A percentile compares a stretch with the other conserved stretches of the same genome.
Evolutionary conservation across 2,888 invertebrate genomes (phyloP).

Genomic region (Geotrupes spiniger): DNA sequence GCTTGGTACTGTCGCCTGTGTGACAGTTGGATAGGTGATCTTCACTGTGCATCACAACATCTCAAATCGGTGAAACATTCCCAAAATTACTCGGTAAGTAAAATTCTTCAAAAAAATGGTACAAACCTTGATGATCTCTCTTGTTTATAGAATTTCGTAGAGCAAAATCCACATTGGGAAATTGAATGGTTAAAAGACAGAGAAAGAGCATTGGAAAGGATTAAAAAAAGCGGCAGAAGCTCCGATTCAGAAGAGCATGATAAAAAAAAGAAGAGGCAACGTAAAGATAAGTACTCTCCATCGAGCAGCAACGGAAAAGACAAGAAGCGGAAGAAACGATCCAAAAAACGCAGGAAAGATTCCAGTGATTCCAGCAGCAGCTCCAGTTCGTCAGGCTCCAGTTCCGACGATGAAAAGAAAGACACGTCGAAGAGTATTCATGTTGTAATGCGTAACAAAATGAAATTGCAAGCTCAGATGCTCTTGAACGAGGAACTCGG

Average conservation of each 20-base stretch:
- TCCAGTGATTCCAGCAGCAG: slow-evolving; percentile 51
- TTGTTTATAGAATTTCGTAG: slow-evolving; percentile 67
- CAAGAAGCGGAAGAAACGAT: slow-evolving; percentile 57
- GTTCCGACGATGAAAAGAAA: slow-evolving; percentile 42
- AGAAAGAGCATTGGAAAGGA: slow-evolving; percentile 49
- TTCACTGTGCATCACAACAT: slow-evolving; percentile 84
- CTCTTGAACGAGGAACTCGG: slow-evolving; percentile 51
- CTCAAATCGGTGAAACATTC: slow-evolving; percentile 77
- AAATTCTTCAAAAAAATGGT: background rate
- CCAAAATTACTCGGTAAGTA: slow-evolving; percentile 75
- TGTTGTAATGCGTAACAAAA: slow-evolving; percentile 63
- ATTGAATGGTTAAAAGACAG: slow-evolving; percentile 82
- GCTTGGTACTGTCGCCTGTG: slow-evolving; percentile 91
- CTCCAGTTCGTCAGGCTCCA: slow-evolving; percentile 49
- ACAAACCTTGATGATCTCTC: slow-evolving; percentile 6
- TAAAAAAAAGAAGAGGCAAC: slow-evolving; percentile 32
- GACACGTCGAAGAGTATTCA: slow-evolving; percentile 62
- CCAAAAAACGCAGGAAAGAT: slow-evolving; percentile 41
- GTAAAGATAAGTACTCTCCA: slow-evolving; percentile 35
- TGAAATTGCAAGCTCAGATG: slow-evolving; percentile 52
- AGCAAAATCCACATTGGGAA: slow-evolving; percentile 85
- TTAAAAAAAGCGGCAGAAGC: slow-evolving; percentile 35
- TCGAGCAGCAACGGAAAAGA: slow-evolving; percentile 39
- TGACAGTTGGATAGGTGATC: slow-evolving; percentile 83
- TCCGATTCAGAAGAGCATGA: slow-evolving; percentile 32